Conservation (phyloP, 2,113 vertebrate genomes). For the Oenanthe melanoleuca region DNA sequence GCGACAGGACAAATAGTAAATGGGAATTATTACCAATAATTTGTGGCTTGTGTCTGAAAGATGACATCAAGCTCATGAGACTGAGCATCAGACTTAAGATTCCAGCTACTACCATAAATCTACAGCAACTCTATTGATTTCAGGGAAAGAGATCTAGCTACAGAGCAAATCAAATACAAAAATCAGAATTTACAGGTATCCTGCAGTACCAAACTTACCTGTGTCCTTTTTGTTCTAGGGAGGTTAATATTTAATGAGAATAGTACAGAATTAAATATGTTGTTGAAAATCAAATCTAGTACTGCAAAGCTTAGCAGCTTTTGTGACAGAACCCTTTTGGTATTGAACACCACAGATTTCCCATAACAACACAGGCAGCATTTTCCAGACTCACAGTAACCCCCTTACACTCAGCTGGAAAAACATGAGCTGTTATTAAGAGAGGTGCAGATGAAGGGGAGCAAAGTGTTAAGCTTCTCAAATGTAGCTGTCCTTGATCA, state of each 20-base stretch:
- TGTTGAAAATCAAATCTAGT: background rate
- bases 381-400: background rate
- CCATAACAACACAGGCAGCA: background rate
- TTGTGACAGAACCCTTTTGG: background rate
- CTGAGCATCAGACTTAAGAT: background rate
- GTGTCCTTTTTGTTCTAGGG: background rate
- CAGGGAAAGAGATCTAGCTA: background rate
- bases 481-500: constrained; percentile 38
- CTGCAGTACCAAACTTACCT: constrained; percentile 27
- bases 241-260: constrained; percentile 9
- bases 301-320: background rate
- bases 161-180: background rate
- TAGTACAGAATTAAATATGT: background rate
- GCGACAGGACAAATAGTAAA: constrained; percentile 32
- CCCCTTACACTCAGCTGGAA: background rate
- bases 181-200: background rate
- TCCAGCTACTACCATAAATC: background rate
- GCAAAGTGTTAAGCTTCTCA: constrained; percentile 46
- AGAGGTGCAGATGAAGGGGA: constrained; percentile 44
- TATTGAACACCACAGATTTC: background rate
- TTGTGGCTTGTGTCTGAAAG: constrained; percentile 17
- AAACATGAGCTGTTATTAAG: constrained; percentile 11
- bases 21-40: background rate
- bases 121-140: constrained; percentile 3
- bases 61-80: background rate